These are phyloP conservation scores for Amitus sp. DNA, from an alignment of 2,888 invertebrate genomes.

Conservation along the genomic window DNA sequence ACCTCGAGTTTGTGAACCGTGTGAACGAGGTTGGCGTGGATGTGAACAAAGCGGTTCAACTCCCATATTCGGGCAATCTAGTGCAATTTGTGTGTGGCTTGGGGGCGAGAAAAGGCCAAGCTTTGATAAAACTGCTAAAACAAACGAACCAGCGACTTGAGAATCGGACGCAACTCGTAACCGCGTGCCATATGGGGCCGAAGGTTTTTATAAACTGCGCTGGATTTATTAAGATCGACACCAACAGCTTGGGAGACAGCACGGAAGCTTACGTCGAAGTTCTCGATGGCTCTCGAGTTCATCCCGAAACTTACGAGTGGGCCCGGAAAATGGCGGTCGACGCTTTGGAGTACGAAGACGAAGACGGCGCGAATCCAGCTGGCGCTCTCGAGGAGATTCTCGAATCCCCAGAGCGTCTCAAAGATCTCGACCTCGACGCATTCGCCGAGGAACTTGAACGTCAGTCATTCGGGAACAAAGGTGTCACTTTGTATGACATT, in stretches of 20 bases:
- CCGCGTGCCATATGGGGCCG: slow-evolving; percentile 96
- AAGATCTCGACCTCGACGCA: slow-evolving; percentile 97
- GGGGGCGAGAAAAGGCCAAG: slow-evolving; percentile 94
- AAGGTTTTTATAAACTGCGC: slow-evolving; percentile 99
- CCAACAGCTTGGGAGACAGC: slow-evolving; percentile 91
- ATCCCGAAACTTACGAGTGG: slow-evolving; percentile 99
- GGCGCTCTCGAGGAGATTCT: slow-evolving; percentile 97
- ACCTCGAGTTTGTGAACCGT: slow-evolving; percentile 91
- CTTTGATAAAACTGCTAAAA: slow-evolving; percentile 85
- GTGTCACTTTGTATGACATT: slow-evolving; percentile 96
- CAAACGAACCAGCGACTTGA: slow-evolving; percentile 92
- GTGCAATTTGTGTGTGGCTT: slow-evolving; percentile 98
- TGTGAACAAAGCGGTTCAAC: slow-evolving; percentile 91
- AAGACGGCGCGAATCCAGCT: slow-evolving; percentile 95
- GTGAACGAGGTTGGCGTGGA: slow-evolving; percentile 99
- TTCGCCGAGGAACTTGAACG: slow-evolving; percentile 97
- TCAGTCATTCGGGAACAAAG: slow-evolving; percentile 87
- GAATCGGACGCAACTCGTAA: slow-evolving; percentile 92
- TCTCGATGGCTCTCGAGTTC: slow-evolving; percentile 96
- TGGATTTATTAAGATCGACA: slow-evolving; percentile 98
- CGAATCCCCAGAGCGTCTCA: slow-evolving; percentile 91
- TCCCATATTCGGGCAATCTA: slow-evolving; percentile 86
- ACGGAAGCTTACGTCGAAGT: slow-evolving; percentile 96
- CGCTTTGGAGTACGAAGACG: slow-evolving; percentile 97
- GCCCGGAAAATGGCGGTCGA: slow-evolving; percentile 99